Base-by-base conservation (phyloP, 2,888 invertebrate genomes). In the Dascillus cervinus region DNA sequence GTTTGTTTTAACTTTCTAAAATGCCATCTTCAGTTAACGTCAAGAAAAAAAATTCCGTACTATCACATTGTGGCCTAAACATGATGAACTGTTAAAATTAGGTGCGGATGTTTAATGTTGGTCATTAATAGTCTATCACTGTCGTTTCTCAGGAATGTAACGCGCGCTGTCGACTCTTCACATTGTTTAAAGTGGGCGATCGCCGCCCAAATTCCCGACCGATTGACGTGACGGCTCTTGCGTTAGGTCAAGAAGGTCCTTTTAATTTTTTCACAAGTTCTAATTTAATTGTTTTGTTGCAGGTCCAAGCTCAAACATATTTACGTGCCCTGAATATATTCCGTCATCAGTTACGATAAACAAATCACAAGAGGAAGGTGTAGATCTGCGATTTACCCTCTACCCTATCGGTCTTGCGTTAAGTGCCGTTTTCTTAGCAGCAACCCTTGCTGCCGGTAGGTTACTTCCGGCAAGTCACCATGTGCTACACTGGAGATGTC, bases 401-500 rank as follows among this genome's bases (percentile, higher is more conserved):
- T 85, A 86, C 58, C 83, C 86, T 37, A 75, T 79, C 34, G 83
- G 82, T 37, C 70, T 88, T 57, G 77, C 86, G 34, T 73, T 89
- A 50, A 86, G 87, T 50, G 84, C 82, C 2, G 73, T 83, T 40
- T 89, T 89, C 69, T 69, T 89, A 60, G 79, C 81, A 21, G 82
- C 85, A 10, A 89, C 88, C 29, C 66, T 89, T 53, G 81, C 78
- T 24, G 82, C 86, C 6, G 82, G 86, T 10, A 82, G 80, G 53
- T 70, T 87, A 49, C 71, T 87, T 60, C 86, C 87, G 29, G 80
- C 83, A 45, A 82, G 84, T 50, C 87, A 86, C 68, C 88, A 87
- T 68, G 84, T 85, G 43, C 71, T 89, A 50, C 89, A 89, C 65
- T 88, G 88, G 84, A 75, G 85, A 53, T 88, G 88, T 60, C 88